These are phyloP conservation scores for Narcine bancroftii DNA, from an alignment of 2,113 vertebrate genomes.

Conservation along the genomic window DNA sequence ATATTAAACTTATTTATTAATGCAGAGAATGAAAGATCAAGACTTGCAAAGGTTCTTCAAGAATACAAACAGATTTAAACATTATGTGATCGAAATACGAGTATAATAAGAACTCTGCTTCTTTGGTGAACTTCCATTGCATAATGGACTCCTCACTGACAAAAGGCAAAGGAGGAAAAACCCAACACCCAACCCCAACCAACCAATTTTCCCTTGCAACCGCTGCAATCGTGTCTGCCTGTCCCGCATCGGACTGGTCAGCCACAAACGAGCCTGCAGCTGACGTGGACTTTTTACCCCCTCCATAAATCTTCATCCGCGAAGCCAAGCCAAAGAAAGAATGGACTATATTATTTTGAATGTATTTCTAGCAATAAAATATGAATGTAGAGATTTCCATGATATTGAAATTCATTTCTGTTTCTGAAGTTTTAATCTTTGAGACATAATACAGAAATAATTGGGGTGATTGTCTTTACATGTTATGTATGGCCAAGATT, in stretches of 20 bases:
- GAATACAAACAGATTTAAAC: not conserved
- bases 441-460: not conserved
- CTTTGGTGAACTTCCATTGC: not conserved
- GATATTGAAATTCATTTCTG: not conserved
- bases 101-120: not conserved
- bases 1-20: not conserved
- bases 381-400: not conserved
- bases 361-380: not conserved
- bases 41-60: not conserved
- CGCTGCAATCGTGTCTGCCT: too few relatives aligned
- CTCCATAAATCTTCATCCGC: too few relatives aligned
- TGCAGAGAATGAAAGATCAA: not conserved
- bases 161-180: too few relatives aligned
- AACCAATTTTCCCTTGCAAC: too few relatives aligned
- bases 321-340: too few relatives aligned
- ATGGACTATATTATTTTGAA: not conserved
- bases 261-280: too few relatives aligned
- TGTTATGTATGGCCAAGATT: not conserved
- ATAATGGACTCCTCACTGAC: too few relatives aligned
- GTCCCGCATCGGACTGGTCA: too few relatives aligned
- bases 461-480: not conserved
- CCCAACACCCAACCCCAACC: too few relatives aligned
- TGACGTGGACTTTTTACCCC: too few relatives aligned
- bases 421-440: not conserved
- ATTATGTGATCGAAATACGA: not conserved